Percentiles rank a stretch among this genome's conserved stretches.
Conservation (phyloP, 2,888 invertebrate genomes). For the Kuschelorhynchus macadamiae region DNA sequence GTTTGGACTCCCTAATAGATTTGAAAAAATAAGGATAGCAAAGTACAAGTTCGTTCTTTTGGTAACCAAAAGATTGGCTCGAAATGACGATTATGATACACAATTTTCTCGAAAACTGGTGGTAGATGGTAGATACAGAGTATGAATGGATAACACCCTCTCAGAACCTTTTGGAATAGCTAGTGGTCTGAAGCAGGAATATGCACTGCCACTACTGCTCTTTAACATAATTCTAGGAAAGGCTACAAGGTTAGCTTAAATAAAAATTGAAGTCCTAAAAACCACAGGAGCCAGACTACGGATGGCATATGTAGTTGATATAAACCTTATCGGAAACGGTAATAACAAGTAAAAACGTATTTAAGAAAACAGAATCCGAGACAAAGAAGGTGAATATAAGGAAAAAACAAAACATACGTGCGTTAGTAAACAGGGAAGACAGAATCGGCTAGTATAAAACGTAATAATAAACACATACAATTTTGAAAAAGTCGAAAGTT, state of each 20-base stretch:
- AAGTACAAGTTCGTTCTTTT: too few relatives aligned
- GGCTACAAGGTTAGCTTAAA: background rate
- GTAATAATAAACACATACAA: constrained; percentile 5
- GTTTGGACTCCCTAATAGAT: too few relatives aligned
- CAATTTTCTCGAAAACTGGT: too few relatives aligned
- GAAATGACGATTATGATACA: too few relatives aligned
- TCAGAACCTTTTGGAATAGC: background rate
- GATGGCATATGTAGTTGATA: constrained; percentile 6
- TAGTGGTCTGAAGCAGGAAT: background rate
- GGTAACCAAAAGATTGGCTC: too few relatives aligned
- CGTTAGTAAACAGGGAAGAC: background rate
- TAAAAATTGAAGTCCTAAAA: background rate
- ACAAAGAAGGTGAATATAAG: background rate
- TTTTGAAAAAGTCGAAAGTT: constrained; percentile 5
- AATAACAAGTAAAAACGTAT: background rate
- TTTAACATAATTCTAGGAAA: too few relatives aligned
- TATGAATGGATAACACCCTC: background rate
- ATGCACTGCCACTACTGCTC: background rate
- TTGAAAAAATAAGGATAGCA: too few relatives aligned
- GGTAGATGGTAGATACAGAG: too few relatives aligned
- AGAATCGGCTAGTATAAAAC: background rate
- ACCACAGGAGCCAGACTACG: background rate
- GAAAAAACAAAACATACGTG: constrained; percentile 6
- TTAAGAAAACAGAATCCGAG: background rate
- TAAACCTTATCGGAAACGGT: constrained; percentile 5